Percentiles rank a stretch among this genome's conserved stretches.
Conservation (phyloP, 2,113 vertebrate genomes). For the Myotis yumanensis region DNA sequence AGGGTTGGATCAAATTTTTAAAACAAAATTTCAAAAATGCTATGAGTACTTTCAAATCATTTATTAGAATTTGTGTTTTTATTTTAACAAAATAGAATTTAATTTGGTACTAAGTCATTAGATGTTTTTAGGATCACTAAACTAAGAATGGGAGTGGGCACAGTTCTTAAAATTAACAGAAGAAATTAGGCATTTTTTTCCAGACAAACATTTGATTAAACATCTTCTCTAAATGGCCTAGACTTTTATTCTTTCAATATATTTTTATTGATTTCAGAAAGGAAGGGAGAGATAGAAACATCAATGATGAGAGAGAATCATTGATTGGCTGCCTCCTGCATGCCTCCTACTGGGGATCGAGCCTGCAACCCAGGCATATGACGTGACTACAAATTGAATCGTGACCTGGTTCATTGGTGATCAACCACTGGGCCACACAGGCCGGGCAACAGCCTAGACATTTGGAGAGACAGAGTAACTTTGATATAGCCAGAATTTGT, state of each 20-base stretch:
- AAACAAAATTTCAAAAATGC: slow-evolving; percentile 12
- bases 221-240: not conserved
- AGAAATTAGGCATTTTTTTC: slow-evolving; percentile 27
- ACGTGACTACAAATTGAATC: no score
- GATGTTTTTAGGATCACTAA: not conserved
- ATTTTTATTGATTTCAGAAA: no score
- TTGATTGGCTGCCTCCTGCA: no score
- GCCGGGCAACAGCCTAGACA: not conserved
- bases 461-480: not conserved
- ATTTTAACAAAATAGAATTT: not conserved
- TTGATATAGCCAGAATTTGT: not conserved
- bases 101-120: slow-evolving; percentile 8
- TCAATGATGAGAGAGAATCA: no score
- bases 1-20: not conserved
- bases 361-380: no score
- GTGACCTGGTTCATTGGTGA: no score
- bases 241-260: not conserved
- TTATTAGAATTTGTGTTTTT: slow-evolving; percentile 19
- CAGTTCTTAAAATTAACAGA: not conserved
- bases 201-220: not conserved
- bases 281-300: no score
- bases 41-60: not conserved
- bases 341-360: no score
- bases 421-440: no score
- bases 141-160: not conserved